Percentiles rank a stretch among this genome's conserved stretches.
Conservation (phyloP, 2,113 vertebrate genomes). For the Polypterus bichir region DNA sequence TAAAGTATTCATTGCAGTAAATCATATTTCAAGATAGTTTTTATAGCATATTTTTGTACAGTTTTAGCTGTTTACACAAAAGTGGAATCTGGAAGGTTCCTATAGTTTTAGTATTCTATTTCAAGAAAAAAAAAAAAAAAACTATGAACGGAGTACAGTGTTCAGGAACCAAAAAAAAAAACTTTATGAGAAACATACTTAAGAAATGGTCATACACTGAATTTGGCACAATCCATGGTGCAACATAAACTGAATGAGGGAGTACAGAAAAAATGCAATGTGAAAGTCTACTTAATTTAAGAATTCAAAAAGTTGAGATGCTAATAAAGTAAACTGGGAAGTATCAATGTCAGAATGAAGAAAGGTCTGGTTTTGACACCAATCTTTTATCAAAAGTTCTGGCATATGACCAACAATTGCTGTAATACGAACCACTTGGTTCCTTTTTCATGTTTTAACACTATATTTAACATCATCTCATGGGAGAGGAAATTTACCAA, state of each 20-base stretch:
- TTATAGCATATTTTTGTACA: no score
- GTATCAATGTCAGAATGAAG: conserved; percentile 47
- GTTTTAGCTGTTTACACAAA: no score
- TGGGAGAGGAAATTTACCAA: conserved; percentile 49
- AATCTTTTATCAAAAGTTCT: conserved; percentile 30
- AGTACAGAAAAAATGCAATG: conserved; percentile 26
- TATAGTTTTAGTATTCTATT: no score
- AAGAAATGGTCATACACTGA: no score
- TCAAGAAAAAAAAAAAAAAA: no score
- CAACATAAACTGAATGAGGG: conserved; percentile 38
- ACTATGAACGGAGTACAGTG: no score
- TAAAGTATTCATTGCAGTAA: no score
- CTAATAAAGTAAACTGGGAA: conserved; percentile 37
- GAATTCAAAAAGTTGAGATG: conserved; percentile 32
- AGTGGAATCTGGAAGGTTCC: no score
- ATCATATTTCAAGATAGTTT: no score
- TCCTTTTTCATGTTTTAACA: conserved; percentile 38
- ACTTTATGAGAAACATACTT: no score
- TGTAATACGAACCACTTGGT: conserved; percentile 51
- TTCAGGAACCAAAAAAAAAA: no score
- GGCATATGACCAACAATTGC: conserved; percentile 40
- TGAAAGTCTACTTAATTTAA: conserved; percentile 36
- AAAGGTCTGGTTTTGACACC: conserved; percentile 30
- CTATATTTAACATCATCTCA: conserved; percentile 46
- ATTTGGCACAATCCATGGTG: not conserved